Evolutionary conservation across 2,797 vertebrate genomes (phyloP).

Genomic region (Rhyacichthys aspro): DNA sequence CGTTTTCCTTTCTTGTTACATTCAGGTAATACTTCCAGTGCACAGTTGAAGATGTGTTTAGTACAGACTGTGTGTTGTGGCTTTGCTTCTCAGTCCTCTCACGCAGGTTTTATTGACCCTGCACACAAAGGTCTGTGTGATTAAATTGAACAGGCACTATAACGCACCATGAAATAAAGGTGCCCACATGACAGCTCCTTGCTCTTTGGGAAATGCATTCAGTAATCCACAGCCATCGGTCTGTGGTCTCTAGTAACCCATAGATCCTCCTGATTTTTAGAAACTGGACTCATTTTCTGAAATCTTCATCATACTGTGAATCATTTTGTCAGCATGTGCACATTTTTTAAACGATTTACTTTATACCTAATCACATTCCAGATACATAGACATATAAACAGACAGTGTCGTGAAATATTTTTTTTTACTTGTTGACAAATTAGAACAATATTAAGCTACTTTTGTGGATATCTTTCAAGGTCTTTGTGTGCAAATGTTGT

Average conservation of each 20-base stretch:
- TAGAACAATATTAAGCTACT: too few relatives aligned
- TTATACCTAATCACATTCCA: too few relatives aligned
- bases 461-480: too few relatives aligned
- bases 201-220: constrained; percentile 27
- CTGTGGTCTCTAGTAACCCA: constrained; percentile 7
- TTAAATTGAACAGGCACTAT: constrained; percentile 60
- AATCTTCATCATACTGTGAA: constrained; percentile 1
- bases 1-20: constrained; percentile 12
- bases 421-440: too few relatives aligned
- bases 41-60: constrained; percentile 4
- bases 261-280: neutral
- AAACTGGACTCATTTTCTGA: neutral
- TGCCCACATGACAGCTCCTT: constrained; percentile 34
- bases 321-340: neutral
- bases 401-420: too few relatives aligned
- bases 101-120: constrained; percentile 57
- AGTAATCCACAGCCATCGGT: constrained; percentile 22
- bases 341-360: too few relatives aligned
- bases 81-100: constrained; percentile 52
- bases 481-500: neutral
- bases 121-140: constrained; percentile 60
- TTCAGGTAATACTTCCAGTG: constrained; percentile 8
- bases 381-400: too few relatives aligned
- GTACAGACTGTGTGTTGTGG: neutral
- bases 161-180: constrained; percentile 69